Percentiles rank a stretch among this genome's conserved stretches.
Conservation (phyloP, 1,140 invertebrate genomes). For the Drosophila hydei region DNA sequence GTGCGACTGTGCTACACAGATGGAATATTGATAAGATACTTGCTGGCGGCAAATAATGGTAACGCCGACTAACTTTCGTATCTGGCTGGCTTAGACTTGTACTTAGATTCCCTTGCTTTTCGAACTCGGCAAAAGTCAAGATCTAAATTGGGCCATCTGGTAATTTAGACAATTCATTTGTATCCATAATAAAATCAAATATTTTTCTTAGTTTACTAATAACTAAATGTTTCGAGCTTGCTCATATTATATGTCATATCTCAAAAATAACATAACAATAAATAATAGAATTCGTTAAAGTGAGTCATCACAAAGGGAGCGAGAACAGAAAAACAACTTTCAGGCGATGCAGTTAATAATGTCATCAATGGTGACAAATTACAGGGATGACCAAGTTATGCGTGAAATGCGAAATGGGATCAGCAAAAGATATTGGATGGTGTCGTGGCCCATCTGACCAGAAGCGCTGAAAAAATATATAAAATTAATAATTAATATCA, state of each 20-base stretch:
- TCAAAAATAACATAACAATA: no score
- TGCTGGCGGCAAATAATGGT: slow-evolving; percentile 25
- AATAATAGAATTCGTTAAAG: neutral
- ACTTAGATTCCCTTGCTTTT: no score
- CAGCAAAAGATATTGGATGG: slow-evolving; percentile 26
- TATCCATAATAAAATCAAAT: no score
- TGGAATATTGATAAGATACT: slow-evolving; percentile 78
- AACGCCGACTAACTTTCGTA: slow-evolving; percentile 27
- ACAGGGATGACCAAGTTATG: slow-evolving; percentile 35
- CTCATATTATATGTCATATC: no score
- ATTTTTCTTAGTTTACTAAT: no score
- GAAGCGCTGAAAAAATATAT: slow-evolving; percentile 32
- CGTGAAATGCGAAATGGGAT: slow-evolving; percentile 48
- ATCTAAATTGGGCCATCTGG: slow-evolving; percentile 10
- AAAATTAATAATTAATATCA: slow-evolving; percentile 57
- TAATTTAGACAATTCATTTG: slow-evolving; percentile 4
- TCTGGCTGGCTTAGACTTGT: slow-evolving; percentile 26
- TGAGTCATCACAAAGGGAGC: slow-evolving; percentile 4
- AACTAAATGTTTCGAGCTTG: no score
- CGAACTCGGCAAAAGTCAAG: no score
- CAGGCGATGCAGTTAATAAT: slow-evolving; percentile 47
- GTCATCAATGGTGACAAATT: slow-evolving; percentile 50
- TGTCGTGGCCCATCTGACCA: neutral
- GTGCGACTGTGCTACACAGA: slow-evolving; percentile 56
- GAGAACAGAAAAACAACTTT: slow-evolving; percentile 7